Percentiles rank a stretch among this genome's conserved stretches.
phyloP scores from a whole-genome alignment of 2,797 vertebrate genomes.

The Myotis findleyi region DNA sequence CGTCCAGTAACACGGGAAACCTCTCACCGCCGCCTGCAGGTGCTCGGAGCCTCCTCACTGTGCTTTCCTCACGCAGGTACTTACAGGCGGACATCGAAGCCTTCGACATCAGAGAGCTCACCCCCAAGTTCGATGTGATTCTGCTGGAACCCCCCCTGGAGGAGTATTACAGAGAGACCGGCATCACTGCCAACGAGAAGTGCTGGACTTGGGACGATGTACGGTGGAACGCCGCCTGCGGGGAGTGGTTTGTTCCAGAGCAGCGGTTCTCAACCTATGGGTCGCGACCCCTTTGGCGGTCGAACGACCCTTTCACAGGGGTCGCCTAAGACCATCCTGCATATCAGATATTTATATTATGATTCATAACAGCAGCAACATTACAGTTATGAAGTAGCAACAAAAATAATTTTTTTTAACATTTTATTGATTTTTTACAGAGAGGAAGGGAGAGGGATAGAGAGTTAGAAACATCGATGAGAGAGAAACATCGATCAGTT shows the following conservation, averaged over 20 bases:
- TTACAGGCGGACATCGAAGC: slow-evolving; percentile 96
- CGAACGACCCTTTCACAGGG: too few relatives aligned
- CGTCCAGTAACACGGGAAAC: background rate
- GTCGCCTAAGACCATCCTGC: too few relatives aligned
- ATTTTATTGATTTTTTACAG: too few relatives aligned
- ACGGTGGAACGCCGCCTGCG: slow-evolving; percentile 9
- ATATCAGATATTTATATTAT: too few relatives aligned
- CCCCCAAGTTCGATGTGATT: slow-evolving; percentile 98
- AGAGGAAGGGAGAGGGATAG: too few relatives aligned
- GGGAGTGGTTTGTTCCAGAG: background rate
- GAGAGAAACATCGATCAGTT: too few relatives aligned
- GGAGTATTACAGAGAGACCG: slow-evolving; percentile 98
- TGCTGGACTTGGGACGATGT: slow-evolving; percentile 99
- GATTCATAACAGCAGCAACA: too few relatives aligned
- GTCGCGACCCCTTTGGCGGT: too few relatives aligned
- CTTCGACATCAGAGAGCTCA: slow-evolving; percentile 96
- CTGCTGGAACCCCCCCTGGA: slow-evolving; percentile 97
- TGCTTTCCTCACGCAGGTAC: slow-evolving; percentile 90
- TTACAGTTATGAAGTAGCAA: too few relatives aligned
- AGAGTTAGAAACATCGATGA: too few relatives aligned
- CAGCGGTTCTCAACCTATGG: too few relatives aligned
- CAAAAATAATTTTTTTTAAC: too few relatives aligned
- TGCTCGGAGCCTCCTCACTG: background rate
- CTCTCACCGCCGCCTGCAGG: background rate
- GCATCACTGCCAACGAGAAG: slow-evolving; percentile 96